Evolutionary conservation across 1,140 invertebrate genomes (phyloP).

Genomic region (Polypedilum pembai): DNA sequence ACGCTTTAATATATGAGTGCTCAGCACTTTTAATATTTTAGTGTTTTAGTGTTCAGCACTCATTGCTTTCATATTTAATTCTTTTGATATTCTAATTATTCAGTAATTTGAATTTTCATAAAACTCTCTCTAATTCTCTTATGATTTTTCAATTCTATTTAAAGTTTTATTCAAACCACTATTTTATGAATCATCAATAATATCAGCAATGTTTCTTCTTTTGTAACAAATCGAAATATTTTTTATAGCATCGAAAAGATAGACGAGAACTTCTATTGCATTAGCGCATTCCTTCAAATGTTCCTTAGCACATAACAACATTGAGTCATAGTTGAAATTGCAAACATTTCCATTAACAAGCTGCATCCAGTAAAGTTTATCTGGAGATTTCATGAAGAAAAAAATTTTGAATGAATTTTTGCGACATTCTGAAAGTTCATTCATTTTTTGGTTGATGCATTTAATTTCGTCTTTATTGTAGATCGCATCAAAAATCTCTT

Average conservation of each 20-base stretch:
- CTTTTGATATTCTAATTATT: no score
- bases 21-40: no score
- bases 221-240: background rate
- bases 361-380: background rate
- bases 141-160: no score
- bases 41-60: no score
- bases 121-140: no score
- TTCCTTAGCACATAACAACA: background rate
- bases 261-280: background rate
- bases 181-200: background rate
- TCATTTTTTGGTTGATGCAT: background rate
- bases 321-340: background rate
- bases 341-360: background rate
- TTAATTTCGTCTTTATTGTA: background rate
- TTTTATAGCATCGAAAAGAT: background rate
- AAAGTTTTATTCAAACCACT: background rate
- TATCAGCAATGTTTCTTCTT: background rate
- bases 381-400: background rate
- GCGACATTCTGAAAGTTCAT: background rate
- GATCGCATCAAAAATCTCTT: background rate
- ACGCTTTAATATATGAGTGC: no score
- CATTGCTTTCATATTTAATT: no score
- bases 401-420: background rate
- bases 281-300: background rate
- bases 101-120: no score